Evolutionary conservation across 2,888 invertebrate species (phyloP).

Genomic region (Tortricodes alternella): DNA sequence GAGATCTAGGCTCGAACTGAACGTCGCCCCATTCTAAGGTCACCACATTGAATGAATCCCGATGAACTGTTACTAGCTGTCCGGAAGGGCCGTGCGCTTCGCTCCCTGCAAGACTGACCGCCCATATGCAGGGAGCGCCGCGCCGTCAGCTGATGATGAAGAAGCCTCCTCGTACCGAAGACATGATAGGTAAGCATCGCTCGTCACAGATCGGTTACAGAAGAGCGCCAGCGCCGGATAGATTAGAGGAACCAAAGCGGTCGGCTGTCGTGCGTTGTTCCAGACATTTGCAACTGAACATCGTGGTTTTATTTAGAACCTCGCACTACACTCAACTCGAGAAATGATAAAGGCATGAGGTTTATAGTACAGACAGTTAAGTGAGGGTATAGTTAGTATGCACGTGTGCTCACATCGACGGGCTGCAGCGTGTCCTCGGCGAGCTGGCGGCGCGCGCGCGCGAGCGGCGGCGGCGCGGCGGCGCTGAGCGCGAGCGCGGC

Average conservation of each 20-base stretch:
- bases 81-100: too few species aligned
- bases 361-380: background rate
- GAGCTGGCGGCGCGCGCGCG: conserved; percentile 61
- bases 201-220: background rate
- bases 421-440: conserved; percentile 70
- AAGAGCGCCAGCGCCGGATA: background rate
- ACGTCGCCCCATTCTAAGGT: too few species aligned
- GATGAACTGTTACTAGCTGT: too few species aligned
- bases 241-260: background rate
- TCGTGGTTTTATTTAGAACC: background rate
- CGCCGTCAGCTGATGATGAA: too few species aligned
- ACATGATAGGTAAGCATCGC: background rate
- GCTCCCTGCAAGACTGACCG: background rate
- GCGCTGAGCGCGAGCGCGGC: conserved; percentile 39
- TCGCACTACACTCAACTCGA: background rate
- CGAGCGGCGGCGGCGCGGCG: conserved; percentile 41
- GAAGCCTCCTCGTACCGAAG: background rate
- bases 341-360: background rate
- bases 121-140: background rate
- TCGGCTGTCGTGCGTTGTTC: background rate
- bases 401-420: conserved; percentile 56
- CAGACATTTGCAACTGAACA: background rate
- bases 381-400: background rate
- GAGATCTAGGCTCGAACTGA: too few species aligned
- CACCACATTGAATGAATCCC: too few species aligned